Evolutionary conservation across 1,140 invertebrate species (phyloP).

Genomic region (Formica selysi): DNA sequence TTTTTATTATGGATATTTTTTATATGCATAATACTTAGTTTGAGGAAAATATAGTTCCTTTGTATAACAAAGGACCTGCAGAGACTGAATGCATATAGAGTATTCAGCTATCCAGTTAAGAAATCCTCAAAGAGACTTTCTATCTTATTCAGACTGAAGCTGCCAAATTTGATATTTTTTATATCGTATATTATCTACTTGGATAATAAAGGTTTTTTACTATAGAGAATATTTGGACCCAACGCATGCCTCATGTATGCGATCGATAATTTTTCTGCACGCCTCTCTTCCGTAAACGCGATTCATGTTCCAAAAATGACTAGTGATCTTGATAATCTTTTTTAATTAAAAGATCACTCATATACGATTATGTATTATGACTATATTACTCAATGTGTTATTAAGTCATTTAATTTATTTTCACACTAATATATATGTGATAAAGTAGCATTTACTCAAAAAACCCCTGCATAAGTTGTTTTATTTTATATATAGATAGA

Average conservation of each 20-base stretch:
- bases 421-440: conserved; percentile 60
- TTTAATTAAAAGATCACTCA: neutral
- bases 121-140: neutral
- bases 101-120: conserved; percentile 31
- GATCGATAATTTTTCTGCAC: conserved; percentile 3
- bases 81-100: conserved; percentile 40
- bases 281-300: conserved; percentile 47
- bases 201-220: conserved; percentile 17
- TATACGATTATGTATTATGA: conserved; percentile 16
- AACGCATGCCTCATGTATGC: neutral
- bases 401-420: conserved; percentile 53
- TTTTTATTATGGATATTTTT: conserved; percentile 37
- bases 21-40: conserved; percentile 20
- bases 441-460: conserved; percentile 44
- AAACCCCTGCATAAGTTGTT: conserved; percentile 23
- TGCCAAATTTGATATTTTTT: conserved; percentile 57
- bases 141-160: conserved; percentile 18
- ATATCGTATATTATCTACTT: conserved; percentile 6
- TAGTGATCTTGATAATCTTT: conserved; percentile 20
- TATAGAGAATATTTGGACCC: neutral
- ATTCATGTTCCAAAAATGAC: conserved; percentile 22
- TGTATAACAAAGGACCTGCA: conserved; percentile 5
- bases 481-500: conserved; percentile 43
- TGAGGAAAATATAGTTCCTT: neutral
- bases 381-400: conserved; percentile 28